Evolutionary conservation across 2,113 vertebrate genomes (phyloP).

Genomic region (Callithrix jacchus): DNA sequence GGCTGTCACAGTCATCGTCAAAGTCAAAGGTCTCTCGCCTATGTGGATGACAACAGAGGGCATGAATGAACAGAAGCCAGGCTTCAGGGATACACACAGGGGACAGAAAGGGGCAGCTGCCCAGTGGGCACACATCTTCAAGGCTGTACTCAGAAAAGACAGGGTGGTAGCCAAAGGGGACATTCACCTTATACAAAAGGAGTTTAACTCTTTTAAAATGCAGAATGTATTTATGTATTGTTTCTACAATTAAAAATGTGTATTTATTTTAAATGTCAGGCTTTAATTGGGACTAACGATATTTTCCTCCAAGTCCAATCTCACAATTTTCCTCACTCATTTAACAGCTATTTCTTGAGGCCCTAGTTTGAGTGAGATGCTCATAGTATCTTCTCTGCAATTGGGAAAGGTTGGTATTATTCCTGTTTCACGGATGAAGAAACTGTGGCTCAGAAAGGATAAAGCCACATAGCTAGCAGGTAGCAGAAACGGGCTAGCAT

Average conservation of each 20-base stretch:
- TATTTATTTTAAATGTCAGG: neutral
- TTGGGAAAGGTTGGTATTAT: neutral
- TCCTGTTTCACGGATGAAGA: neutral
- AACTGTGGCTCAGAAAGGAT: neutral
- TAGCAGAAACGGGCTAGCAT: neutral
- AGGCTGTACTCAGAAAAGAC: neutral
- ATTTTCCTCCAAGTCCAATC: neutral
- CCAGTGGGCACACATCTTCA: accelerated
- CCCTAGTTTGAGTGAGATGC: neutral
- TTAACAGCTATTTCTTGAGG: neutral
- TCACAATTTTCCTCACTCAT: neutral
- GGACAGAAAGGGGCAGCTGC: neutral
- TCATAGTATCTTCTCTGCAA: neutral
- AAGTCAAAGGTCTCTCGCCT: constrained; percentile 97
- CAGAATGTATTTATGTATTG: neutral
- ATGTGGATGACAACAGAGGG: constrained; percentile 62
- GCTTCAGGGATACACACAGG: neutral
- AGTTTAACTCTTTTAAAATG: neutral
- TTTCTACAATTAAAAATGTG: neutral
- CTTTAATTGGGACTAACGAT: neutral
- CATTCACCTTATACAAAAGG: neutral
- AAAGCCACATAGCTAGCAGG: neutral
- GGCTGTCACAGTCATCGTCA: constrained; percentile 96
- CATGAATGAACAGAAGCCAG: neutral
- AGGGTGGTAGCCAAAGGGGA: neutral